phyloP scores from a whole-genome alignment of 2,113 vertebrate genomes.

The Platichthys stellatus region DNA sequence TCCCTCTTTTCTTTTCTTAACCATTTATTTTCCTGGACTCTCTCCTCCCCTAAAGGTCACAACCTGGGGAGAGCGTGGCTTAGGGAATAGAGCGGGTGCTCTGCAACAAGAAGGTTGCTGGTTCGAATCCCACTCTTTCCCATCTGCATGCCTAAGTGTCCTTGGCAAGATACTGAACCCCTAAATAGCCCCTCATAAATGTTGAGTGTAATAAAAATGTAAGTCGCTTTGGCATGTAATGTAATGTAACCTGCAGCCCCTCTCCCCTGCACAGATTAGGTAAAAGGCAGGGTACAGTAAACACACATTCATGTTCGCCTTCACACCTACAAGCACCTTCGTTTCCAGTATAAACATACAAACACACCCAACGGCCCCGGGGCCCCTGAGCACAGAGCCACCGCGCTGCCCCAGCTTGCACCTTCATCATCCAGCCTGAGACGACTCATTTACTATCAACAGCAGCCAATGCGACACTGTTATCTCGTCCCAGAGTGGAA shows the following conservation, averaged over 20 bases:
- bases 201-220: too few relatives aligned
- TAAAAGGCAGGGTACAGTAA: neutral
- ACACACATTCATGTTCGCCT: neutral
- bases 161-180: too few relatives aligned
- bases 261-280: neutral
- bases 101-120: too few relatives aligned
- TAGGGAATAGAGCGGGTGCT: too few relatives aligned
- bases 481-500: conserved; percentile 21
- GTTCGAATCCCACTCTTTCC: too few relatives aligned
- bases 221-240: too few relatives aligned
- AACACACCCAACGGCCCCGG: conserved; percentile 24
- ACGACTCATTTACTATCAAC: conserved; percentile 36
- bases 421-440: conserved; percentile 38
- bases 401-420: conserved; percentile 34
- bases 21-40: neutral
- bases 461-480: conserved; percentile 28
- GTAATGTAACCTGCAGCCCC: too few relatives aligned
- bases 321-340: neutral
- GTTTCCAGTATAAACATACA: conserved; percentile 10
- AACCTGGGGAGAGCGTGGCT: neutral
- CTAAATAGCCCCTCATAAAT: too few relatives aligned
- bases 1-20: neutral
- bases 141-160: too few relatives aligned
- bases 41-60: neutral
- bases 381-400: conserved; percentile 24